These are phyloP conservation scores for Genyomyrus donnyi DNA, from an alignment of 2,113 vertebrate species.

Conservation along the genomic window DNA sequence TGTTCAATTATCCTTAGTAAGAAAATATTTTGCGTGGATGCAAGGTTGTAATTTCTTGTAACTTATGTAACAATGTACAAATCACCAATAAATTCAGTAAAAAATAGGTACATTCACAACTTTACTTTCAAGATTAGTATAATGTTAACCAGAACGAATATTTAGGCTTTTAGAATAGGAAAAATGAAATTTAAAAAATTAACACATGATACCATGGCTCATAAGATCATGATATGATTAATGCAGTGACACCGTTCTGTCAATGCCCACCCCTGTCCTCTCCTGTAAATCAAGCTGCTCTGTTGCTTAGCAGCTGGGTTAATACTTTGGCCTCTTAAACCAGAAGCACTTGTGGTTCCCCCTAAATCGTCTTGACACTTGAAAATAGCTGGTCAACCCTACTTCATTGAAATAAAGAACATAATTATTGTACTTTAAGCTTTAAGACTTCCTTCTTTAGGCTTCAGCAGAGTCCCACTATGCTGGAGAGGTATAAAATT, in stretches of 20 bases:
- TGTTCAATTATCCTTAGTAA: constrained; percentile 15
- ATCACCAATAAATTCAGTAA: neutral
- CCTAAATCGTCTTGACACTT: neutral
- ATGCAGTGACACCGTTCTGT: neutral
- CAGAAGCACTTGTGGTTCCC: constrained; percentile 12
- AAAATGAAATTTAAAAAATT: neutral
- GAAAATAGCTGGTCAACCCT: constrained; percentile 12
- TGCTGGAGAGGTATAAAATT: neutral
- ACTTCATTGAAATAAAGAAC: constrained; percentile 4
- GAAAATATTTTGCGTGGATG: neutral
- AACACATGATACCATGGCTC: neutral
- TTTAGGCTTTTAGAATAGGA: neutral
- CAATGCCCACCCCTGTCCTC: neutral
- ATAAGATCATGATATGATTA: neutral
- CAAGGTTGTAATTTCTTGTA: neutral
- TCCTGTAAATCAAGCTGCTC: neutral
- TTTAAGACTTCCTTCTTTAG: neutral
- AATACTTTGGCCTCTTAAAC: constrained; percentile 22
- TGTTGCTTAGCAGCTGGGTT: constrained; percentile 17
- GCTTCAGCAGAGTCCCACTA: neutral
- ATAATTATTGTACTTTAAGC: constrained; percentile 15
- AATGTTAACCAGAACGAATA: neutral
- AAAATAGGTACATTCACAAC: neutral
- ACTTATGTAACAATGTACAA: neutral
- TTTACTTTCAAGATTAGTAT: neutral